Percentiles rank a stretch among this genome's conserved stretches.
These are phyloP conservation scores for Genyomyrus donnyi DNA, from an alignment of 2,113 vertebrate genomes.

Conservation along the genomic window DNA sequence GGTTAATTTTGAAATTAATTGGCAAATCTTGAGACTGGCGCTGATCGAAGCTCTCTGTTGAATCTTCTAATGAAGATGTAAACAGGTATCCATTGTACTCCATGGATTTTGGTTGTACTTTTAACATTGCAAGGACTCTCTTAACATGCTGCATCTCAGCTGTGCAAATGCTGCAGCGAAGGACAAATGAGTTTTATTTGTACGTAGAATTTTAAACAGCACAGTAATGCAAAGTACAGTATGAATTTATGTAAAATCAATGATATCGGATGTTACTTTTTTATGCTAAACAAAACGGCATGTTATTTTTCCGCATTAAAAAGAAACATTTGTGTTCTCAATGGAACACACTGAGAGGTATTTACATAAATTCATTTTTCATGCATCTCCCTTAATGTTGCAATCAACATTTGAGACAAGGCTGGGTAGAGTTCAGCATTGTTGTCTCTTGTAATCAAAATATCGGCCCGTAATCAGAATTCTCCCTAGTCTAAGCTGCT, in stretches of 20 bases:
- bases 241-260: neutral
- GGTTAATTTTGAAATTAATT: neutral
- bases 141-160: neutral
- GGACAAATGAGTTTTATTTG: neutral
- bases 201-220: neutral
- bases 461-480: neutral
- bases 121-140: neutral
- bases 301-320: neutral
- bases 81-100: neutral
- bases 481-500: neutral
- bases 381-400: neutral
- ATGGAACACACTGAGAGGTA: neutral
- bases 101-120: neutral
- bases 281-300: neutral
- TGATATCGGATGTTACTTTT: neutral
- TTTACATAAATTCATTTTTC: slow-evolving; percentile 2
- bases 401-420: neutral
- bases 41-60: neutral
- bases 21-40: neutral
- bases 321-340: neutral
- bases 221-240: neutral
- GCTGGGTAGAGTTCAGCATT: neutral
- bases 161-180: neutral
- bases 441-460: slow-evolving; percentile 11
- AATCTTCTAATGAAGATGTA: neutral